phyloP scores from a whole-genome alignment of 2,797 vertebrate species.

The Pseudopleuronectes americanus region DNA sequence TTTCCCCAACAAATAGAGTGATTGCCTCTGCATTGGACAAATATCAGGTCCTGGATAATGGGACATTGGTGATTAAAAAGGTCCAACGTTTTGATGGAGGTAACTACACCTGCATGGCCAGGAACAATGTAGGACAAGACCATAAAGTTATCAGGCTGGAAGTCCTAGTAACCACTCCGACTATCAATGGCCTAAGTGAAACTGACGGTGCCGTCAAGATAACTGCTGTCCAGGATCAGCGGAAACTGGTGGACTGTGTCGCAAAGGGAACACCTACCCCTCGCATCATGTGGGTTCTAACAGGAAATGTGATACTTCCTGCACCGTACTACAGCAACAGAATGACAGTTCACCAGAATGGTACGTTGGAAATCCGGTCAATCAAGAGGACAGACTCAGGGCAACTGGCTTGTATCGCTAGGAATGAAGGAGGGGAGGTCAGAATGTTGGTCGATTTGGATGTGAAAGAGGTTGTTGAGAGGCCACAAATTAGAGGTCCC shows the following conservation, averaged over 20 bases:
- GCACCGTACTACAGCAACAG: slow-evolving; percentile 89
- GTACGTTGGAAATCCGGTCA: slow-evolving; percentile 88
- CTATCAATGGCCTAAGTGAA: slow-evolving; percentile 83
- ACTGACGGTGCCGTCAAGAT: slow-evolving; percentile 76
- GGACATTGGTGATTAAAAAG: slow-evolving; percentile 89
- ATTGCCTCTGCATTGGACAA: slow-evolving; percentile 86
- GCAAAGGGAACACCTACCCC: slow-evolving; percentile 88
- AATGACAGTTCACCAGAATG: slow-evolving; percentile 89
- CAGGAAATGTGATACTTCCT: slow-evolving; percentile 89
- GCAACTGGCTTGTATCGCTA: slow-evolving; percentile 87
- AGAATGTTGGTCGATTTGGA: slow-evolving; percentile 85
- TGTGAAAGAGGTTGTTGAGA: slow-evolving; percentile 79
- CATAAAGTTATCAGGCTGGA: slow-evolving; percentile 82
- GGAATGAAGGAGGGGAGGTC: slow-evolving; percentile 92
- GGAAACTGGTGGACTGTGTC: slow-evolving; percentile 85
- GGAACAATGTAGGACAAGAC: slow-evolving; percentile 89
- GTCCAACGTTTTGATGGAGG: slow-evolving; percentile 90
- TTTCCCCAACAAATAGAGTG: slow-evolving; percentile 86
- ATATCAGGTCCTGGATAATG: slow-evolving; percentile 86
- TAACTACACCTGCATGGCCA: slow-evolving; percentile 91
- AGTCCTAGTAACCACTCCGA: slow-evolving; percentile 84
- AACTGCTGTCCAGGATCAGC: slow-evolving; percentile 78
- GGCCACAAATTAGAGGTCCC: slow-evolving; percentile 75
- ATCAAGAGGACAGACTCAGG: slow-evolving; percentile 83
- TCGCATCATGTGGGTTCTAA: slow-evolving; percentile 89